A percentile compares a stretch with the other conserved stretches of the same genome.
Conservation (phyloP, 2,113 vertebrate genomes). For the Calidris pugnax region DNA sequence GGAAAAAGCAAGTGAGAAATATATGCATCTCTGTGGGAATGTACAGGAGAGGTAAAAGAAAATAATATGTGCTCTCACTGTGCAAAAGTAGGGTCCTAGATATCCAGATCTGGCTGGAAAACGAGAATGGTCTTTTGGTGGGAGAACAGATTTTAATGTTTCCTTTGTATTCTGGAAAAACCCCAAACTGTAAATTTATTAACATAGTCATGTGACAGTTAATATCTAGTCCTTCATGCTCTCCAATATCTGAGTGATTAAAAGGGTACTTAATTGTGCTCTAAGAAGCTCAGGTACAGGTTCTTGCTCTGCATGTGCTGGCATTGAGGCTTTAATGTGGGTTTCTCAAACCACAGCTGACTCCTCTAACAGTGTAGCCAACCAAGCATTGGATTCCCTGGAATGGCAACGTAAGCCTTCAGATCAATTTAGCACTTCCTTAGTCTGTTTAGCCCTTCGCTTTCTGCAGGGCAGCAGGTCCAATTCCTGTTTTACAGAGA, state of each 20-base stretch:
- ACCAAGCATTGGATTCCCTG: background rate
- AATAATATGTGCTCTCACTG: background rate
- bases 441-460: background rate
- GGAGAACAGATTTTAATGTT: background rate
- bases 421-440: background rate
- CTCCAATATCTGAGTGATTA: background rate
- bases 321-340: accelerated
- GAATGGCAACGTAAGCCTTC: background rate
- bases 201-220: background rate
- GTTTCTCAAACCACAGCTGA: background rate
- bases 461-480: background rate
- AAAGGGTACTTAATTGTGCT: background rate
- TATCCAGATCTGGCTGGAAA: background rate
- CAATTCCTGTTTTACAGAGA: background rate
- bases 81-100: background rate
- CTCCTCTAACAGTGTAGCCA: background rate
- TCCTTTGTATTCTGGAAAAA: background rate
- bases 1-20: background rate
- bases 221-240: background rate
- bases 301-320: background rate
- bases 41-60: background rate
- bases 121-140: background rate
- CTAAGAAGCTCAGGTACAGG: background rate
- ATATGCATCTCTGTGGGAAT: background rate
- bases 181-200: background rate